Conservation (phyloP, 2,888 invertebrate genomes). For the Eupithecia insigniata region DNA sequence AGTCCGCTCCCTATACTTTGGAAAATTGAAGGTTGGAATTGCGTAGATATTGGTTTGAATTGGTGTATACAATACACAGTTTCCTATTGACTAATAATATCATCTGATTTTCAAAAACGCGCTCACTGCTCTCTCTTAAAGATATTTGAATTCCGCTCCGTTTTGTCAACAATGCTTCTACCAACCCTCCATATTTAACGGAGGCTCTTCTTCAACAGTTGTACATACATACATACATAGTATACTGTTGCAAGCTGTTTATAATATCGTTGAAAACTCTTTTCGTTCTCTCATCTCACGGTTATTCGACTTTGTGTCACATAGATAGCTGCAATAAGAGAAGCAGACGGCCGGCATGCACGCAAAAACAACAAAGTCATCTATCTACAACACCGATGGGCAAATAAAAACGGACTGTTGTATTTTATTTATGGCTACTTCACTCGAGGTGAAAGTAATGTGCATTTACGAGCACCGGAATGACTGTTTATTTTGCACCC, state of each 20-base stretch:
- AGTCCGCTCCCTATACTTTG: not conserved
- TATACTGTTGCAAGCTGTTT: not conserved
- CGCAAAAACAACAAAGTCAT: not conserved
- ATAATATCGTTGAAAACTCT: not conserved
- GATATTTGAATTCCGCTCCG: not conserved
- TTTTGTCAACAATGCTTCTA: not conserved
- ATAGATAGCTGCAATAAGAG: not conserved
- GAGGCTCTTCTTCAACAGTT: not conserved
- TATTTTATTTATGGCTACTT: not conserved
- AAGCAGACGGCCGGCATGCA: not conserved
- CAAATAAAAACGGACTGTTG: not conserved
- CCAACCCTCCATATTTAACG: not conserved
- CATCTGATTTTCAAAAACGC: not conserved
- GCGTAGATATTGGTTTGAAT: too few relatives aligned
- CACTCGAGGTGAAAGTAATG: not conserved
- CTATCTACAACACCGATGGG: not conserved
- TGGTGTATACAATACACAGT: not conserved
- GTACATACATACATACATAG: too few relatives aligned
- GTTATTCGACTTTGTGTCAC: not conserved
- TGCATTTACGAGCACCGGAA: not conserved
- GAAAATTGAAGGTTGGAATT: not conserved
- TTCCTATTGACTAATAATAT: not conserved
- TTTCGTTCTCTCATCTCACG: not conserved
- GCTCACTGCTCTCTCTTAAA: not conserved
- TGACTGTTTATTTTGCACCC: not conserved